A percentile compares a stretch with the other conserved stretches of the same genome.
These are phyloP conservation scores for Orestias chungarensis DNA, from an alignment of 2,797 vertebrate species.

Conservation along the genomic window DNA sequence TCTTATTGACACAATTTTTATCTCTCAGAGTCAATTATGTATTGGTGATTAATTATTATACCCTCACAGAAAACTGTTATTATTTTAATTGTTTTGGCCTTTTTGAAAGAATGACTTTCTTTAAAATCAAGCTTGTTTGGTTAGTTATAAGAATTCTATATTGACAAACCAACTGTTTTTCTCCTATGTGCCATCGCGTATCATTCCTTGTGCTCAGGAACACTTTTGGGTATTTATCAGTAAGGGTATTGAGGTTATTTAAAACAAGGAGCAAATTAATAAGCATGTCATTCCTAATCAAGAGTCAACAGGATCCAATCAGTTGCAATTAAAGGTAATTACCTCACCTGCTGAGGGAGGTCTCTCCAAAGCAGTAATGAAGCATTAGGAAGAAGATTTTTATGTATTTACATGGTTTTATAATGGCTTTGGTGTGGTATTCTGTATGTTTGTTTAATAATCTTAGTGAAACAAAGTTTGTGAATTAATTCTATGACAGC, in stretches of 20 bases:
- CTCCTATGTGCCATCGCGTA: neutral
- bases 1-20: neutral
- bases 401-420: slow-evolving; percentile 47
- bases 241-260: slow-evolving; percentile 46
- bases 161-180: neutral
- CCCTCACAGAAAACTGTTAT: neutral
- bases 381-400: slow-evolving; percentile 28
- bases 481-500: too few relatives aligned
- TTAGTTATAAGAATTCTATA: neutral
- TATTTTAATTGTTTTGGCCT: neutral
- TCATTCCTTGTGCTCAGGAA: neutral
- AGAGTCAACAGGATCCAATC: slow-evolving; percentile 82
- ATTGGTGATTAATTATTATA: neutral
- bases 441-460: neutral
- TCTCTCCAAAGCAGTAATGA: slow-evolving; percentile 51
- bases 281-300: slow-evolving; percentile 75
- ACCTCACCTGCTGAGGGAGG: slow-evolving; percentile 67
- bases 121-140: neutral
- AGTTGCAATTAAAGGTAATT: slow-evolving; percentile 79
- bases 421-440: slow-evolving; percentile 21
- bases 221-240: slow-evolving; percentile 43
- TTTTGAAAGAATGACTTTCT: neutral
- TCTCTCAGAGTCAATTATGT: neutral
- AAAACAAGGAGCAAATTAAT: slow-evolving; percentile 69
- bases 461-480: neutral